Evolutionary conservation across 2,113 vertebrate genomes (phyloP).

Genomic region (Lophius piscatorius): DNA sequence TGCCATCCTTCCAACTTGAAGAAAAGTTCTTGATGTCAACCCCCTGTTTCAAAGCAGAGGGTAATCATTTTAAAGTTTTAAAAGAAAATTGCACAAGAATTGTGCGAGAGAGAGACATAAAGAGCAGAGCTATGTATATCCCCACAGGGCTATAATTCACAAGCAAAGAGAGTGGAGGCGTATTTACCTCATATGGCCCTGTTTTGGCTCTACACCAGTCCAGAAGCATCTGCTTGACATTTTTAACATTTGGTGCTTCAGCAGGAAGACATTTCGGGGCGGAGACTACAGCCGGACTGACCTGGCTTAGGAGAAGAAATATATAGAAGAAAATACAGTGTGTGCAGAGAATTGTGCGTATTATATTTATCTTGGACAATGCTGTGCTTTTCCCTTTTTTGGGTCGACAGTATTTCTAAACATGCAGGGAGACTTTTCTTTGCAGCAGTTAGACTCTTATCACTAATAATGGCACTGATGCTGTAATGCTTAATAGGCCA

Average conservation of each 20-base stretch:
- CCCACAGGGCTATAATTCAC: conserved; percentile 29
- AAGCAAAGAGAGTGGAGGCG: conserved; percentile 12
- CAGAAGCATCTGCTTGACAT: conserved; percentile 98
- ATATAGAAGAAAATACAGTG: background rate
- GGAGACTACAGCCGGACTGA: conserved; percentile 36
- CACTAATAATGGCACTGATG: background rate
- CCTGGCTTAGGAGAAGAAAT: conserved; percentile 22
- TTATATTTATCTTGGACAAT: background rate
- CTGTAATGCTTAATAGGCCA: background rate
- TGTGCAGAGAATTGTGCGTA: background rate
- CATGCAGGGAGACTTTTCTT: background rate
- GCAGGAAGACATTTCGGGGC: conserved; percentile 83
- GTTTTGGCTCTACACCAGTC: conserved; percentile 99
- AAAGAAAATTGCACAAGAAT: too few species aligned
- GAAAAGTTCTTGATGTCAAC: conserved; percentile 98
- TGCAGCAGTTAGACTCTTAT: background rate
- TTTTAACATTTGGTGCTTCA: conserved; percentile 88
- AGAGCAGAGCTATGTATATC: conserved; percentile 37
- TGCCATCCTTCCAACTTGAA: conserved; percentile 96
- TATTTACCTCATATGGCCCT: conserved; percentile 92
- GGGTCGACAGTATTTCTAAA: background rate
- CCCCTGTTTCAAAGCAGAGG: conserved; percentile 75
- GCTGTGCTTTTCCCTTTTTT: background rate
- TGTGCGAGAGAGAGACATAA: background rate
- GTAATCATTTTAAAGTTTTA: background rate